Percentiles rank a stretch among this genome's conserved stretches.
Conservation (phyloP, 2,113 vertebrate species). For the Propithecus coquereli region DNA sequence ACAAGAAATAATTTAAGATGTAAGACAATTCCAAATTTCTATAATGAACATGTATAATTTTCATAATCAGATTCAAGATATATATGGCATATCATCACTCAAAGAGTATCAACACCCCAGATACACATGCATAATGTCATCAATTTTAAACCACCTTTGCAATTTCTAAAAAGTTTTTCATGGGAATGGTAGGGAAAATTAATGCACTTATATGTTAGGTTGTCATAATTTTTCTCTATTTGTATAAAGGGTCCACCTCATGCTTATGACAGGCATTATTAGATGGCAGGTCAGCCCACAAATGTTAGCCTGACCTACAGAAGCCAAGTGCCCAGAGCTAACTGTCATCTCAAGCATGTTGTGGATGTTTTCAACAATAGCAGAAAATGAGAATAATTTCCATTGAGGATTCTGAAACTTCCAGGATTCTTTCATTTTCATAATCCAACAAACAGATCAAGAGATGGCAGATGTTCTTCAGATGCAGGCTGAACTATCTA, state of each 20-base stretch:
- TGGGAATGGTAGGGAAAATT: not conserved
- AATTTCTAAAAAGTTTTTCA: not conserved
- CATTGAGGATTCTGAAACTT: not conserved
- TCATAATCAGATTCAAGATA: not conserved
- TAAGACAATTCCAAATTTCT: conserved; percentile 13
- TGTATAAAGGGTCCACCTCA: not conserved
- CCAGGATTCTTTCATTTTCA: not conserved
- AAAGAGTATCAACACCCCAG: not conserved
- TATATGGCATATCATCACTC: not conserved
- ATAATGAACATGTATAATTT: not conserved
- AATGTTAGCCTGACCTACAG: not conserved
- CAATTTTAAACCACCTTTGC: not conserved
- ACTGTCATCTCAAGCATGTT: not conserved
- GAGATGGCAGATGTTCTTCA: not conserved
- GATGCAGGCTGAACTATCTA: not conserved
- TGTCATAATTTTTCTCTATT: not conserved
- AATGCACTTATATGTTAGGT: not conserved
- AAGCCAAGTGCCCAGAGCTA: not conserved
- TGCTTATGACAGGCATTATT: not conserved
- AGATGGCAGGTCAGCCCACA: not conserved
- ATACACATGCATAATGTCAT: not conserved
- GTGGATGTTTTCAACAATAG: not conserved
- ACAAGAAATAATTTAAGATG: not conserved
- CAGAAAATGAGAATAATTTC: not conserved
- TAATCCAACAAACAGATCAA: not conserved